Base-by-base conservation (phyloP, 2,113 vertebrate genomes). In the Cynocephalus volans region DNA sequence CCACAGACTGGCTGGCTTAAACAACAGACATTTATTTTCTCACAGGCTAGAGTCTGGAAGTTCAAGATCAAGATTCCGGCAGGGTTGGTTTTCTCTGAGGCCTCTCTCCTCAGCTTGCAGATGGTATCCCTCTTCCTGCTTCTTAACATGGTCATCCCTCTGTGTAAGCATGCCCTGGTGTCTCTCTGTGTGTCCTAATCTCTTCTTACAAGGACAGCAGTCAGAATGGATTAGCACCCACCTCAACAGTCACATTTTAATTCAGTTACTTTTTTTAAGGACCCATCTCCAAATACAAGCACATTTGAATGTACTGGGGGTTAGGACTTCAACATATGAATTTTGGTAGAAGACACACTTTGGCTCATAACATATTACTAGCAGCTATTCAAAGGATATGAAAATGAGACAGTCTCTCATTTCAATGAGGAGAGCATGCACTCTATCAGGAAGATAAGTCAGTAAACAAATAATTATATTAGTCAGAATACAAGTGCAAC, bases 381-480 rank as follows among this genome's bases (percentile, higher is more conserved):
- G 8, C 18, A 79, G 21, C 17, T 36, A 77, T 50, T 96, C 60
- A 88, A 50, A 5, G 48, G 26, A 9, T 62, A 73, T 50, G 13
- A 54, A 67, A 77, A 50, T 58, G 64, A 65, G 14, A 80, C 1
- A 52, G 36, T 50, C 8, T 9, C 45, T 72, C 14, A 11, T 86
- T 85, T 90, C 60, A 90, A 13, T 62, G 36, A 86, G 10, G 18
- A 96, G 72, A 88, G 41, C 8, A n/a, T 50, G 5, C 3, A 87
- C 8, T 72, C 54, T 67, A 58, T 52, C 3, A 54, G 33, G 65
- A 62, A 90, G n/a, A 21, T 88, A 80, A 70, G 60, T 41, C 4
- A 36, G 83, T 67, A 50, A 97, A 91, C n/a, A 84, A 48, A 90
- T 36, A 54, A 56, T 50, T 93, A 33, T 72, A 8, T 72, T 92